phyloP scores from a whole-genome alignment of 2,888 invertebrate genomes.

The Lucinisca nassula region DNA sequence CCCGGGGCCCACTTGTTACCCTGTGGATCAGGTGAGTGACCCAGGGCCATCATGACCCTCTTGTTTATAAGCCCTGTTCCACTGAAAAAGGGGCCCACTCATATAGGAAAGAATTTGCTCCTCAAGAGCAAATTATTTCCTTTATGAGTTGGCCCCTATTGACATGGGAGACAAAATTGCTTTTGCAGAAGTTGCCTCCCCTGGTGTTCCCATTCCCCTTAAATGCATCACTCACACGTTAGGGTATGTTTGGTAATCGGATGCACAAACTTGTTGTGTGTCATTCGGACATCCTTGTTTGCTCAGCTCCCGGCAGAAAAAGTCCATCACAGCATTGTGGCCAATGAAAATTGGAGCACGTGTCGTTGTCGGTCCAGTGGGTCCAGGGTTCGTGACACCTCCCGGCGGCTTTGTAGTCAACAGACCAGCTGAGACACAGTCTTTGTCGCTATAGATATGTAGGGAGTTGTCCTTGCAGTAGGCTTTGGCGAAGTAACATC shows the following conservation, averaged over 20 bases:
- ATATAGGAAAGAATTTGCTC: too few species aligned
- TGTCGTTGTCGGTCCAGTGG: conserved; percentile 36
- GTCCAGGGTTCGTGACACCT: not conserved
- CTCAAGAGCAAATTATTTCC: too few species aligned
- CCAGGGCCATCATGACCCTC: too few species aligned
- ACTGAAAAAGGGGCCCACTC: too few species aligned
- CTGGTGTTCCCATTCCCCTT: too few species aligned
- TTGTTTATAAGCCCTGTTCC: too few species aligned
- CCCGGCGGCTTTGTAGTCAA: not conserved
- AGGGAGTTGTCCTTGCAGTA: conserved; percentile 42
- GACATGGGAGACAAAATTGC: too few species aligned
- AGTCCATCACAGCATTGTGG: conserved; percentile 55
- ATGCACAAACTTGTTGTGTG: conserved; percentile 47
- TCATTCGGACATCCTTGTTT: conserved; percentile 53
- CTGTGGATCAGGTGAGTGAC: too few species aligned
- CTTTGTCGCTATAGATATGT: not conserved
- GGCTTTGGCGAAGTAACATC: conserved; percentile 52
- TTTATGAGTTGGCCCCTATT: too few species aligned
- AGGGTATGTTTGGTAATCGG: conserved; percentile 39
- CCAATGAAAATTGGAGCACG: conserved; percentile 44
- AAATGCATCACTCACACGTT: conserved; percentile 62
- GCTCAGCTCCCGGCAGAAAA: conserved; percentile 61
- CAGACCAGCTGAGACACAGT: not conserved
- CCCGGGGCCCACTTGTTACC: too few species aligned
- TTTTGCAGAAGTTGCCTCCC: too few species aligned